Percentiles rank a stretch among this genome's conserved stretches.
Conservation (phyloP, 2,113 vertebrate species). For the Gobiocypris rarus region DNA sequence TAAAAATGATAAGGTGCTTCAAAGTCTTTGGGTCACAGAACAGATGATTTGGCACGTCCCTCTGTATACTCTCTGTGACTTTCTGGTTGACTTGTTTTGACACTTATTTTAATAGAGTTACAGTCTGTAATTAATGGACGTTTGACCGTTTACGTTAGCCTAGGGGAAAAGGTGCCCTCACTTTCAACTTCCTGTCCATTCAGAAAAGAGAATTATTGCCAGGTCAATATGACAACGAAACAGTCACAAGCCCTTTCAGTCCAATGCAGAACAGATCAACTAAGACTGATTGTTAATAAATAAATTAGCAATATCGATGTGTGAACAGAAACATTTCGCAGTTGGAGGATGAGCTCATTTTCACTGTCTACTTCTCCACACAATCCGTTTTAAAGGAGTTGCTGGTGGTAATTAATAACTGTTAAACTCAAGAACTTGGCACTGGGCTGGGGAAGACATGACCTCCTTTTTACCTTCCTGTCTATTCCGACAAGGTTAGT, state of each 20-base stretch:
- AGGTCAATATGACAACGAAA: slow-evolving; percentile 38
- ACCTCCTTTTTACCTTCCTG: slow-evolving; percentile 60
- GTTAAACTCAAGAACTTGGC: slow-evolving; percentile 42
- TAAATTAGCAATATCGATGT: neutral
- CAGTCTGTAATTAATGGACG: slow-evolving; percentile 50
- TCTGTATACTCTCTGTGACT: slow-evolving; percentile 8
- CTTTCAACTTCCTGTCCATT: slow-evolving; percentile 62
- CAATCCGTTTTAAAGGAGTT: neutral
- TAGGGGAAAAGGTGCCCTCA: slow-evolving; percentile 53
- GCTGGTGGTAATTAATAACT: slow-evolving; percentile 45
- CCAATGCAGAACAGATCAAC: neutral
- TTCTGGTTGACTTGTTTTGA: slow-evolving; percentile 48
- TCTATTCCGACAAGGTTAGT: slow-evolving; percentile 52
- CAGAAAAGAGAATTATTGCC: slow-evolving; percentile 50
- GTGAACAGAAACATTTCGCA: neutral
- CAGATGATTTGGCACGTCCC: slow-evolving; percentile 6
- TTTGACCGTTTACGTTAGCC: slow-evolving; percentile 53
- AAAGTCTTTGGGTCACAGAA: neutral
- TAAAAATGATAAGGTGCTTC: neutral
- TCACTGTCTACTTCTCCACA: neutral
- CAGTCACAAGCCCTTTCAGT: neutral
- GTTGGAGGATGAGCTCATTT: neutral
- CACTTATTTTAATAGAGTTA: slow-evolving; percentile 47
- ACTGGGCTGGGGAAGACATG: slow-evolving; percentile 53
- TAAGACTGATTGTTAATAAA: neutral